These are phyloP conservation scores for Triplophysa tibetana DNA, from an alignment of 2,113 vertebrate genomes.

Conservation along the genomic window DNA sequence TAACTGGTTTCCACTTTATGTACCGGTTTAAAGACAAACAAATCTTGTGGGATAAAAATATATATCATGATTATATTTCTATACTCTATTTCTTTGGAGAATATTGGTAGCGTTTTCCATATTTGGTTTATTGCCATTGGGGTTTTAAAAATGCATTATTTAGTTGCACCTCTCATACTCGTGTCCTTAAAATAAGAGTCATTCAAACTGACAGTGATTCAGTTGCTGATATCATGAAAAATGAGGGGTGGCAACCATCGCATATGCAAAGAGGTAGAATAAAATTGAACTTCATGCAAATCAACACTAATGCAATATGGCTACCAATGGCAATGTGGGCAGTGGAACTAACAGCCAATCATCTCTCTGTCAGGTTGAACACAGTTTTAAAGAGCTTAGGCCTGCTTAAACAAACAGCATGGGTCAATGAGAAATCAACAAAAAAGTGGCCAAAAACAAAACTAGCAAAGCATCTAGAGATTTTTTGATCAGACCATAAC, in stretches of 20 bases:
- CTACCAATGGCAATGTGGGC: too few relatives aligned
- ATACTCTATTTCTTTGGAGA: too few relatives aligned
- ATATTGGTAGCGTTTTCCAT: too few relatives aligned
- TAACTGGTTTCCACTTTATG: not conserved
- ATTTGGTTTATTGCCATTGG: not conserved
- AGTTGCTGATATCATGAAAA: not conserved
- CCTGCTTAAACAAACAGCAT: conserved; percentile 38
- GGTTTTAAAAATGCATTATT: not conserved
- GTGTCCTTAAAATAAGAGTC: not conserved
- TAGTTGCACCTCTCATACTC: not conserved
- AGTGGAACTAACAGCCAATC: not conserved
- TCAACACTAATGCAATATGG: too few relatives aligned
- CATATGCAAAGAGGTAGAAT: too few relatives aligned
- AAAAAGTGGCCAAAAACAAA: conserved; percentile 36
- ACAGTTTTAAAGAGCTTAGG: conserved; percentile 43
- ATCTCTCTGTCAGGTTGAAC: too few relatives aligned
- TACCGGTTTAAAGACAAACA: not conserved
- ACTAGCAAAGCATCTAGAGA: conserved; percentile 43
- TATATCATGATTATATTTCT: too few relatives aligned
- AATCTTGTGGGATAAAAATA: not conserved
- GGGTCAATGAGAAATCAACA: conserved; percentile 4
- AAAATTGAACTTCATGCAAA: too few relatives aligned
- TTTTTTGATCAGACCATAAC: conserved; percentile 42
- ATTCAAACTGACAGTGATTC: too few relatives aligned
- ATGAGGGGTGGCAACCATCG: not conserved